A percentile compares a stretch with the other conserved stretches of the same genome.
Evolutionary conservation across 2,113 vertebrate genomes (phyloP).

Genomic region (Nothobranchius kuhntae): DNA sequence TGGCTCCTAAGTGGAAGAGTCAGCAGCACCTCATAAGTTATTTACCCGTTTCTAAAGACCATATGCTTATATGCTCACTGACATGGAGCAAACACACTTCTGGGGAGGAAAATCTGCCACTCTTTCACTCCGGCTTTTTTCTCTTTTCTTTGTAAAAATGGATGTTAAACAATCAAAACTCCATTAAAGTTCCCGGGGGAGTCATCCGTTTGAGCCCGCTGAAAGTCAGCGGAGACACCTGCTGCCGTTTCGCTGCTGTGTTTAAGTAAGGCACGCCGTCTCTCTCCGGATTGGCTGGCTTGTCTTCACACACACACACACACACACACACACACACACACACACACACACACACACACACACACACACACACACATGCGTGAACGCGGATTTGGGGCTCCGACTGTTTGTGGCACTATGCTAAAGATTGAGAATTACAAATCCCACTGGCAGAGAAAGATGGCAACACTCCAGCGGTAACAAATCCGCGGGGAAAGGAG

Average conservation of each 20-base stretch:
- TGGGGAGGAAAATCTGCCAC: constrained; percentile 56
- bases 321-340: no score
- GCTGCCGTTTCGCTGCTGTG: constrained; percentile 55
- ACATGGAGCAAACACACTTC: constrained; percentile 60
- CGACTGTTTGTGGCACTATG: constrained; percentile 68
- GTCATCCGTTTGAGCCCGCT: constrained; percentile 61
- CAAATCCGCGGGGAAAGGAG: constrained; percentile 72
- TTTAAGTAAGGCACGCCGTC: constrained; percentile 53
- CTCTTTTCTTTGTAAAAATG: constrained; percentile 60
- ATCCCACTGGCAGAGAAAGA: constrained; percentile 68
- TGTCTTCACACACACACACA: constrained; percentile 51
- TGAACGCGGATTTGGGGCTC: constrained; percentile 50
- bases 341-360: no score
- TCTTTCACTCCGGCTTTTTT: constrained; percentile 56
- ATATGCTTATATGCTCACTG: constrained; percentile 72
- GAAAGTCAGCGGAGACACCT: constrained; percentile 72
- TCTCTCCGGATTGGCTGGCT: constrained; percentile 63
- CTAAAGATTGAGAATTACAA: constrained; percentile 71
- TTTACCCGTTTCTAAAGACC: constrained; percentile 77
- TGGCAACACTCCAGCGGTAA: constrained; percentile 76
- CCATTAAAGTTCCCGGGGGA: constrained; percentile 76
- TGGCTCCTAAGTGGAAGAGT: constrained; percentile 51
- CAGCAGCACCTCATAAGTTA: constrained; percentile 76
- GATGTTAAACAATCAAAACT: constrained; percentile 83
- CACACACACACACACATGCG: constrained; percentile 27